Evolutionary conservation across 2,113 vertebrate species (phyloP).

Genomic region (Cranoglanis bouderius): DNA sequence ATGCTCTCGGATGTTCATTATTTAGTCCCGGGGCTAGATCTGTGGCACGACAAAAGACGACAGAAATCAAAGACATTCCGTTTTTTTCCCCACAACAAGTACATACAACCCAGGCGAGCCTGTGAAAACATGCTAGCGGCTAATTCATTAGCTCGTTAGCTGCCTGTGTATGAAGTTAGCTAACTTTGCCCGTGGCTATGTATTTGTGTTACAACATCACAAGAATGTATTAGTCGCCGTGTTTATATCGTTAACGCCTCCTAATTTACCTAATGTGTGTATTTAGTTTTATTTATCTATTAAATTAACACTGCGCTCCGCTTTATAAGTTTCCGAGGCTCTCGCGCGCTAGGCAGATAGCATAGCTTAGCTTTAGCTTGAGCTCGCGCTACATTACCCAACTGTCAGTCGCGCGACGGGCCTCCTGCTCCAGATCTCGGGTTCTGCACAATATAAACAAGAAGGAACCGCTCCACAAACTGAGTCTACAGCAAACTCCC

Average conservation of each 20-base stretch:
- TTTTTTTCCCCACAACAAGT: neutral
- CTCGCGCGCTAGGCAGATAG: neutral
- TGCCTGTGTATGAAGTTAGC: slow-evolving; percentile 19
- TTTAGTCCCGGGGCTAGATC: neutral
- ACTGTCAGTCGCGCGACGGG: slow-evolving; percentile 13
- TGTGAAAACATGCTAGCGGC: slow-evolving; percentile 36
- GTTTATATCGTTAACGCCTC: neutral
- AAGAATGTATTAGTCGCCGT: neutral
- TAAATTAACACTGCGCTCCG: neutral
- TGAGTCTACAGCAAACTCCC: neutral
- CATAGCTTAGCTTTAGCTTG: neutral
- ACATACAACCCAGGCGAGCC: slow-evolving; percentile 39
- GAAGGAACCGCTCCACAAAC: slow-evolving; percentile 39
- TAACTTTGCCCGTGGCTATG: slow-evolving; percentile 15
- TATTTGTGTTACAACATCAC: too few relatives aligned
- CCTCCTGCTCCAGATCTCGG: slow-evolving; percentile 4
- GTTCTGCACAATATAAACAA: slow-evolving; percentile 69
- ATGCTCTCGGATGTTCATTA: neutral
- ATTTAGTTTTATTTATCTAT: neutral
- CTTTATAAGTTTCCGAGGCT: neutral
- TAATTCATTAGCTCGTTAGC: slow-evolving; percentile 52
- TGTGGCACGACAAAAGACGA: neutral
- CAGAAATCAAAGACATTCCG: neutral
- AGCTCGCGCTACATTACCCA: slow-evolving; percentile 30
- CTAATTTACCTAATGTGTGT: fast-evolving